Evolutionary conservation across 2,797 vertebrate genomes (phyloP).

Genomic region (Todus mexicanus): DNA sequence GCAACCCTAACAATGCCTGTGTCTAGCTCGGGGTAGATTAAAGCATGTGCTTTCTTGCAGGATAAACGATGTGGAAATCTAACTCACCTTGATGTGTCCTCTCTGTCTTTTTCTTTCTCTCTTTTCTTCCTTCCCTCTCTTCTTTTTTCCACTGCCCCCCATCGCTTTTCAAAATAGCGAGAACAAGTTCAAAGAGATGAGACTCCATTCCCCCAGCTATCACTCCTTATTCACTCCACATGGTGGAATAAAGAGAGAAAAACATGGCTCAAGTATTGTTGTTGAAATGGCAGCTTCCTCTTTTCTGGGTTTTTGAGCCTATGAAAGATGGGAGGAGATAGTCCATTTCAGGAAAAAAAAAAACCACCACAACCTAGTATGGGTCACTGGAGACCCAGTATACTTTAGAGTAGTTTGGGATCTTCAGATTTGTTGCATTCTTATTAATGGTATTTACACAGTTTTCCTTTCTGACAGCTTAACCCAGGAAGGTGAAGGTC

Average conservation of each 20-base stretch:
- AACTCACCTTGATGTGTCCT: conserved; percentile 87
- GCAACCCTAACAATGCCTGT: conserved; percentile 56
- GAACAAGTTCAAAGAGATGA: conserved; percentile 78
- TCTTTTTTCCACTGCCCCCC: background rate
- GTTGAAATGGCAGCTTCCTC: background rate
- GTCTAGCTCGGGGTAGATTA: conserved; percentile 72
- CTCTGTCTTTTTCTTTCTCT: conserved; percentile 69
- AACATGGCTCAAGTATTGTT: conserved; percentile 13
- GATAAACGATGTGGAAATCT: conserved; percentile 86
- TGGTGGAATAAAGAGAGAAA: conserved; percentile 14
- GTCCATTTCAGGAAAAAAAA: background rate
- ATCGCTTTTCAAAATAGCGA: conserved; percentile 77
- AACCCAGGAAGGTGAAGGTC: background rate
- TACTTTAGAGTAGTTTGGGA: background rate
- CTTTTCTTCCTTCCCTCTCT: conserved; percentile 61
- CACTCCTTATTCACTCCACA: no score
- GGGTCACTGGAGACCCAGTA: background rate
- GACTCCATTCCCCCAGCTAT: conserved; percentile 52
- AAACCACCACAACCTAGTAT: background rate
- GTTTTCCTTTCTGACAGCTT: background rate
- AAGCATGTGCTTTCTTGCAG: conserved; percentile 77
- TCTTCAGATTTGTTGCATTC: background rate
- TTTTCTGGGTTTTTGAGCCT: background rate
- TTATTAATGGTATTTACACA: background rate
- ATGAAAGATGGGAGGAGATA: background rate